A percentile compares a stretch with the other conserved stretches of the same genome.
Evolutionary conservation across 1,140 invertebrate genomes (phyloP).

Genomic region (Lordiphosa clarofinis): DNA sequence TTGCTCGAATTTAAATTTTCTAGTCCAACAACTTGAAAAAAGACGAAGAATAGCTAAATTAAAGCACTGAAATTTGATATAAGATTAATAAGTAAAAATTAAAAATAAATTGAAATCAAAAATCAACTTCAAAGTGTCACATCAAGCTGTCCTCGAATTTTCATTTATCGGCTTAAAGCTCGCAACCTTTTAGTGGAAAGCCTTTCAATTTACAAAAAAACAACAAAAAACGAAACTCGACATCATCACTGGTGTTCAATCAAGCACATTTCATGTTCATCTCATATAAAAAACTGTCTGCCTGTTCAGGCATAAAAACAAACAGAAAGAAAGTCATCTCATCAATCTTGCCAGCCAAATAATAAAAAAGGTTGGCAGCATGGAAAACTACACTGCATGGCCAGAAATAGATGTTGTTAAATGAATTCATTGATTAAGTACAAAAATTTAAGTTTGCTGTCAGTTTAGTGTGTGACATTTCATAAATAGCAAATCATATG

Average conservation of each 20-base stretch:
- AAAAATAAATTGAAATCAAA: no score
- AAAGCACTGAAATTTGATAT: no score
- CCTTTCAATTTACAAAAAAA: conserved; percentile 30
- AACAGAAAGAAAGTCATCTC: conserved; percentile 16
- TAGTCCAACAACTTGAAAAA: conserved; percentile 10
- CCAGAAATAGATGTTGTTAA: conserved; percentile 1
- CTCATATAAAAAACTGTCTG: conserved; percentile 21
- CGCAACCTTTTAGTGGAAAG: neutral
- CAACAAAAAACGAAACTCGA: neutral
- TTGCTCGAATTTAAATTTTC: conserved; percentile 17
- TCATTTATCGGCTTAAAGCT: no score
- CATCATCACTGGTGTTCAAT: conserved; percentile 3
- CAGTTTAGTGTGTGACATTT: conserved; percentile 55
- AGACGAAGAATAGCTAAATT: no score
- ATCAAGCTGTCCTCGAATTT: no score
- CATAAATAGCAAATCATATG: conserved; percentile 64
- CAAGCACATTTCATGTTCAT: conserved; percentile 21
- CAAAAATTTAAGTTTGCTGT: conserved; percentile 36
- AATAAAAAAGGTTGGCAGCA: neutral
- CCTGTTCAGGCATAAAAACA: conserved; percentile 13
- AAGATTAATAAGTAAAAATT: no score
- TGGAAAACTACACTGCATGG: neutral
- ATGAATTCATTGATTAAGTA: conserved; percentile 2
- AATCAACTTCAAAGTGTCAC: no score
- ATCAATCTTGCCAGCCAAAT: conserved; percentile 5